Evolutionary conservation across 2,888 invertebrate species (phyloP).

Genomic region (Spodoptera littoralis): DNA sequence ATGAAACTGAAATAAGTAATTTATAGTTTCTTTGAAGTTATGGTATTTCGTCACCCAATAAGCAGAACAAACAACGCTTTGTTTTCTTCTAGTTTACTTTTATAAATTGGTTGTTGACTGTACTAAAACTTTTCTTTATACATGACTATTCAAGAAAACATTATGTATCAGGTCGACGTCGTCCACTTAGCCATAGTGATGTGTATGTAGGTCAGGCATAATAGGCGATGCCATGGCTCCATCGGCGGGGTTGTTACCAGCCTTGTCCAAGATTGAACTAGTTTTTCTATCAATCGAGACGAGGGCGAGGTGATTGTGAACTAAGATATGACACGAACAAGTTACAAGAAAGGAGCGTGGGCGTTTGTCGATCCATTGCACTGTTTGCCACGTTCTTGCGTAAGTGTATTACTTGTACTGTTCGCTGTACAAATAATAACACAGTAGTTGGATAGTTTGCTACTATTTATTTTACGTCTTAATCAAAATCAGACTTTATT

Average conservation of each 20-base stretch:
- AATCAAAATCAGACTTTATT: too few species aligned
- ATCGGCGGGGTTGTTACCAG: slow-evolving; percentile 75
- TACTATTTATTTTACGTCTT: background rate
- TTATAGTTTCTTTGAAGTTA: slow-evolving; percentile 19
- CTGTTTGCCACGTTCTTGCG: slow-evolving; percentile 24
- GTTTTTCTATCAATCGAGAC: slow-evolving; percentile 80
- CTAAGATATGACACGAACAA: slow-evolving; percentile 56
- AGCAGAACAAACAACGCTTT: slow-evolving; percentile 9
- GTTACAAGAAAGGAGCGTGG: slow-evolving; percentile 52
- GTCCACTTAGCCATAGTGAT: slow-evolving; percentile 64
- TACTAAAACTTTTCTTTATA: slow-evolving; percentile 15
- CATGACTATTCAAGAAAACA: slow-evolving; percentile 34
- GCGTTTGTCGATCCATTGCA: slow-evolving; percentile 37
- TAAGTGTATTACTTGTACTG: slow-evolving; percentile 26
- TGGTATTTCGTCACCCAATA: slow-evolving; percentile 21
- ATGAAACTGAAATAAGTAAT: slow-evolving; percentile 10
- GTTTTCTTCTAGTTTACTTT: background rate
- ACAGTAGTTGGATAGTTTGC: slow-evolving; percentile 4
- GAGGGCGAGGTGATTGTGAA: slow-evolving; percentile 79
- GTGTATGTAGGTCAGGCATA: slow-evolving; percentile 79
- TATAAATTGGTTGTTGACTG: background rate
- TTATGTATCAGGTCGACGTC: slow-evolving; percentile 60
- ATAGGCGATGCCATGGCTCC: slow-evolving; percentile 76
- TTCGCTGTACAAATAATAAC: background rate
- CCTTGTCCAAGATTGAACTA: slow-evolving; percentile 82